Base-by-base conservation (phyloP, 2,888 invertebrate species). In the Drosophila fulvimacula region DNA sequence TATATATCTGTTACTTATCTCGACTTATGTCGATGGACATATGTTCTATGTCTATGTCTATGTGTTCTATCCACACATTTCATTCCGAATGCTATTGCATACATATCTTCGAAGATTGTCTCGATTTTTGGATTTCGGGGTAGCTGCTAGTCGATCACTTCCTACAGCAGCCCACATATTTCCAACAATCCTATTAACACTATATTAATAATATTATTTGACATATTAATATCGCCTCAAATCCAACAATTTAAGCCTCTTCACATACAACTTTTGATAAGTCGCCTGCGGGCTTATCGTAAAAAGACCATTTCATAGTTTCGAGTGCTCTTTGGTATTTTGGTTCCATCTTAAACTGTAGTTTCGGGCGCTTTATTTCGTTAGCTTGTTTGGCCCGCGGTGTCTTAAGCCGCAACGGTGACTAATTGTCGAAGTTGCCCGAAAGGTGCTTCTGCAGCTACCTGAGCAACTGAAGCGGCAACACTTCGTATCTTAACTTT, bases 401-500 rank as follows among this genome's bases (percentile, higher is more conserved):
- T 15, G n/a, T 59, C 52, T 62, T 57, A 53, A 74, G 62, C 34
- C 49, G 51, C 75, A 76, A 73, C 82, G 81, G 68, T 84, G 85
- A 88, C 88, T 88, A 88, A 88, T 85, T 88, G 79, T 78, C 55
- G 42, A 80, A 70, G 68, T 68, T 76, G 60, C 60, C 70, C 58
- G 55, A 51, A 46, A 52, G 58, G 53, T 32, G 42, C 48, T 49
- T 41, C 49, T 27, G 46, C 21, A 38, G 51, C 69, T 73, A 38
- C 61, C 55, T 46, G 55, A 61, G 60, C 71, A 59, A 68, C 58
- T 64, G 42, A 49, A 65, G 68, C 46, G 61, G 57, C 44, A 58
- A 51, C 49, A 56, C 56, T 62, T 49, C 27, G 62, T 65, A 58
- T 55, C 46, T 51, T 34, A 61, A 36, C 42, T 68, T 58, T n/a